Evolutionary conservation across 1,140 invertebrate species (phyloP).

Genomic region (Nasonia longicornis): DNA sequence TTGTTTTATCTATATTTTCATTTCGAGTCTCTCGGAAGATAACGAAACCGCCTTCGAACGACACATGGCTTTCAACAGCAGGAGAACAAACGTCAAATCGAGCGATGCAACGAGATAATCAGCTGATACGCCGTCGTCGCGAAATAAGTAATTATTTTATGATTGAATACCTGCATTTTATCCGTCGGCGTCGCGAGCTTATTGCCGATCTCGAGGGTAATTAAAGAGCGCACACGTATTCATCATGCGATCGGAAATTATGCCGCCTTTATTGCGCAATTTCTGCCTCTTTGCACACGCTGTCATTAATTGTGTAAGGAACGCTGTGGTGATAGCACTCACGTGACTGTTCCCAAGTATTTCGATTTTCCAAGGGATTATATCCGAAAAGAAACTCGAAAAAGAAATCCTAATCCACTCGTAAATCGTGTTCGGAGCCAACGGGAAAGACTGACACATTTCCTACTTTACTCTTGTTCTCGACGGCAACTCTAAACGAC

Average conservation of each 20-base stretch:
- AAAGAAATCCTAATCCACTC: background rate
- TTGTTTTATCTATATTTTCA: too few species aligned
- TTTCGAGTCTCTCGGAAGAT: too few species aligned
- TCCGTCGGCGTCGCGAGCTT: background rate
- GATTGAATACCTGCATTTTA: conserved; percentile 29
- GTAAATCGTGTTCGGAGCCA: background rate
- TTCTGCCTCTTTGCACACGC: background rate
- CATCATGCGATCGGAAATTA: conserved; percentile 12
- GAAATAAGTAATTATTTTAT: conserved; percentile 32
- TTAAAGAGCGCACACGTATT: conserved; percentile 17
- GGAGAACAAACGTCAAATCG: too few species aligned
- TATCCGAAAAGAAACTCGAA: too few species aligned
- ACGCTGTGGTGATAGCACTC: background rate
- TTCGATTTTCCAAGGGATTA: background rate
- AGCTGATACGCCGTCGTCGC: background rate
- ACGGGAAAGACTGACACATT: background rate
- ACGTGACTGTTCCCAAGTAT: background rate
- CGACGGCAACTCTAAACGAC: background rate
- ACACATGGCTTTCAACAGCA: too few species aligned
- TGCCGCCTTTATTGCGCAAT: conserved; percentile 21
- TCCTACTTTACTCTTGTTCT: background rate
- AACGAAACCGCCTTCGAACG: too few species aligned
- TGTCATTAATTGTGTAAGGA: conserved; percentile 10
- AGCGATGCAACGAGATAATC: background rate
- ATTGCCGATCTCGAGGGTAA: conserved; percentile 12